A percentile compares a stretch with the other conserved stretches of the same genome.
Evolutionary conservation across 1,140 invertebrate genomes (phyloP).

Genomic region (Drosophila sproati): DNA sequence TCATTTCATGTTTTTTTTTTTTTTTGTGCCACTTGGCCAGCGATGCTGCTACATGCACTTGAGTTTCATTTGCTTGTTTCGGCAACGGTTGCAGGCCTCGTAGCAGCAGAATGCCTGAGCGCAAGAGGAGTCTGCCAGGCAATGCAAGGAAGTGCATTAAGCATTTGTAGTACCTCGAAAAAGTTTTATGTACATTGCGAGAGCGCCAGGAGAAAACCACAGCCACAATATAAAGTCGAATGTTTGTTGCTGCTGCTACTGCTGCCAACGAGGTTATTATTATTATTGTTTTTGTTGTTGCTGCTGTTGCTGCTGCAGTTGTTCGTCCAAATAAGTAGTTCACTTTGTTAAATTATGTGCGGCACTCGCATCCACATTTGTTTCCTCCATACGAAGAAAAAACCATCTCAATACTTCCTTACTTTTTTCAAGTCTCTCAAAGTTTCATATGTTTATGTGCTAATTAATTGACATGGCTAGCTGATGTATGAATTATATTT

Average conservation of each 20-base stretch:
- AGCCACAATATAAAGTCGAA: conserved; percentile 78
- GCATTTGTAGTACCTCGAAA: conserved; percentile 69
- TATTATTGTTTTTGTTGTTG: conserved; percentile 32
- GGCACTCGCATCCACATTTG: conserved; percentile 55
- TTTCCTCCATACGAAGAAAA: conserved; percentile 4
- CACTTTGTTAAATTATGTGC: conserved; percentile 79
- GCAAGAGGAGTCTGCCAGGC: conserved; percentile 8
- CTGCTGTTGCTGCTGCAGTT: conserved; percentile 41
- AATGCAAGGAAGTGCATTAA: conserved; percentile 80
- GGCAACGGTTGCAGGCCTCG: conserved; percentile 10
- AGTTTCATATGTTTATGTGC: background rate
- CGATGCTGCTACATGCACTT: conserved; percentile 69
- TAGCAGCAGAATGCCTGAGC: background rate
- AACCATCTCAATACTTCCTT: conserved; percentile 6
- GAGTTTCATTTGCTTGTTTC: conserved; percentile 81
- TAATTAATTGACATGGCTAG: conserved; percentile 8
- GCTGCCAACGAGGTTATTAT: conserved; percentile 45
- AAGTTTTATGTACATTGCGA: conserved; percentile 78
- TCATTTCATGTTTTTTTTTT: background rate
- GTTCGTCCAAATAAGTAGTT: conserved; percentile 45
- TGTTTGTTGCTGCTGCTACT: conserved; percentile 29
- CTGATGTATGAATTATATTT: background rate
- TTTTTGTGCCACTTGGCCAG: conserved; percentile 66
- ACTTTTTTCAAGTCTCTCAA: conserved; percentile 11
- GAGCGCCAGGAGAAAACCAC: conserved; percentile 70